phyloP scores from a whole-genome alignment of 1,140 invertebrate species.

The Forficula auricularia region DNA sequence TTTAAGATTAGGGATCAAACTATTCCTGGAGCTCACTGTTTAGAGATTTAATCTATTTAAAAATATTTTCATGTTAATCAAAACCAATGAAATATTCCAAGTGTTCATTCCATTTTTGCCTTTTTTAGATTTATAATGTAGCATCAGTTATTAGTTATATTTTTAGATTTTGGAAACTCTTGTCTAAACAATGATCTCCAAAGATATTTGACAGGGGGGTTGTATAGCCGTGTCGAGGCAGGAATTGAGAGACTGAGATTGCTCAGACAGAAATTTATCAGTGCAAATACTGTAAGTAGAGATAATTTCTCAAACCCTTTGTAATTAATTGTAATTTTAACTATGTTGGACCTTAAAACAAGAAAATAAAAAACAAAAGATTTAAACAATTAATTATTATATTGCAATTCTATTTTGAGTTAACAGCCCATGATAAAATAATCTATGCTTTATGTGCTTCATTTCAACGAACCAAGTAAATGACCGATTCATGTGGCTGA shows the following conservation, averaged over 20 bases:
- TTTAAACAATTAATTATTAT: too few species aligned
- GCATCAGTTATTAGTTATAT: conserved; percentile 3
- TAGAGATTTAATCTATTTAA: conserved; percentile 1
- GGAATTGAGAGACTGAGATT: background rate
- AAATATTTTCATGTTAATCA: conserved; percentile 6
- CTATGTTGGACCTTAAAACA: too few species aligned
- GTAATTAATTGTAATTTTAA: conserved; percentile 6
- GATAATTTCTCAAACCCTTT: conserved; percentile 1
- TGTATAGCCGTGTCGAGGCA: background rate
- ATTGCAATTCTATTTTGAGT: too few species aligned
- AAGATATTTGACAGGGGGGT: background rate
- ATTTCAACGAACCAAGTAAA: too few species aligned
- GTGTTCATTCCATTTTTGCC: conserved; percentile 12
- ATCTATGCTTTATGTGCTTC: too few species aligned
- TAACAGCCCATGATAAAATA: too few species aligned
- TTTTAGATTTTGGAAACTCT: background rate
- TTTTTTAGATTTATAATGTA: conserved; percentile 4
- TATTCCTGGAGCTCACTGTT: conserved; percentile 4
- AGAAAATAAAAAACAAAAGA: too few species aligned
- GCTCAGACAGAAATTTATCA: conserved; percentile 7
- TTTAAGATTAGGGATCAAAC: conserved; percentile 1
- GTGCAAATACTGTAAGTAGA: conserved; percentile 9
- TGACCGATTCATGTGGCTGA: too few species aligned
- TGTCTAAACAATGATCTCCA: background rate
- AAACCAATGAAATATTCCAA: conserved; percentile 6